A percentile compares a stretch with the other conserved stretches of the same genome.
Evolutionary conservation across 2,888 invertebrate genomes (phyloP).

Genomic region (Ophion slaviceki): DNA sequence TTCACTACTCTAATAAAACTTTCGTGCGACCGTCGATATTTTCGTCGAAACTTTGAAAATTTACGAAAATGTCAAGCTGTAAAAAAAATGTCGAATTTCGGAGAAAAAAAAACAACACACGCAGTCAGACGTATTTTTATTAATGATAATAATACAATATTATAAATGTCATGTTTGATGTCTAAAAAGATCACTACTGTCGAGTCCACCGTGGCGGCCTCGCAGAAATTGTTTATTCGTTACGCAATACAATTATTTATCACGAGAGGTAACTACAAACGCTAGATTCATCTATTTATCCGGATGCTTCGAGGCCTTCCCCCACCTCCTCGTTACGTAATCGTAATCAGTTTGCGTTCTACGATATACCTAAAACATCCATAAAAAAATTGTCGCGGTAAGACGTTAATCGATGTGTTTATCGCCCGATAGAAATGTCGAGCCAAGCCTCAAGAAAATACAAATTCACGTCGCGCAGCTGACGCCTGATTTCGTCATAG

Average conservation of each 20-base stretch:
- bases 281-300: conserved; percentile 23
- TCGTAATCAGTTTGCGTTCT: conserved; percentile 2
- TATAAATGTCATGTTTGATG: conserved; percentile 58
- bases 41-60: no score
- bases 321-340: neutral
- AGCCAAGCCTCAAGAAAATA: conserved; percentile 54
- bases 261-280: conserved; percentile 49
- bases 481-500: conserved; percentile 10
- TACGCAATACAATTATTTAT: conserved; percentile 12
- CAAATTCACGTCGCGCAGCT: conserved; percentile 41
- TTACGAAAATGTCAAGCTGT: neutral
- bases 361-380: conserved; percentile 36
- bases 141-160: conserved; percentile 59
- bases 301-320: conserved; percentile 29
- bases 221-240: conserved; percentile 41
- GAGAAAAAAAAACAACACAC: neutral
- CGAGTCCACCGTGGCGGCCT: neutral
- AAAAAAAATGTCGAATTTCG: neutral
- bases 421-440: conserved; percentile 18
- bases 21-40: no score
- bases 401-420: conserved; percentile 10
- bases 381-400: conserved; percentile 22
- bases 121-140: conserved; percentile 43
- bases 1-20: no score
- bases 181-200: conserved; percentile 42